Evolutionary conservation across 1,140 invertebrate species (phyloP).

Genomic region (Listronotus bonariensis): DNA sequence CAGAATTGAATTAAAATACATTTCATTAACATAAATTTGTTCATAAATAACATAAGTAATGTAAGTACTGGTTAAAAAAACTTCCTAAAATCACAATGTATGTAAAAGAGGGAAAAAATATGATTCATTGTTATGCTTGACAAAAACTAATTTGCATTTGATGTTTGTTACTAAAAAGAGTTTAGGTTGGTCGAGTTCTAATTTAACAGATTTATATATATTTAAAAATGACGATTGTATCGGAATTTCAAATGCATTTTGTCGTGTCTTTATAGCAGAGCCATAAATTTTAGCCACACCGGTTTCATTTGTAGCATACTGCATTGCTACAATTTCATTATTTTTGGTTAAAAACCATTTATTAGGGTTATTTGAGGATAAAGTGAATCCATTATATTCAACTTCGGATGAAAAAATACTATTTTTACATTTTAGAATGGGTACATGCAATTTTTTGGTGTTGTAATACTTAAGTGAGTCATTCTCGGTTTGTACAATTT

Average conservation of each 20-base stretch:
- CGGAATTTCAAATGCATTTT: conserved; percentile 1
- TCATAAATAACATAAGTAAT: no score
- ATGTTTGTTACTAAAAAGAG: conserved; percentile 4
- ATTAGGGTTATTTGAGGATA: background rate
- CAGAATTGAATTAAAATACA: no score
- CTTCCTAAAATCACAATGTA: no score
- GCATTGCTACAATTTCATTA: conserved; percentile 1
- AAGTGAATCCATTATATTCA: background rate
- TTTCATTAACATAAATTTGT: no score
- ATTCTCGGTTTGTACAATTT: conserved; percentile 7
- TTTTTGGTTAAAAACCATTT: conserved; percentile 19
- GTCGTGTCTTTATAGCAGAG: background rate
- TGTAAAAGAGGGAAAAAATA: background rate
- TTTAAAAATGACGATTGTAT: conserved; percentile 7
- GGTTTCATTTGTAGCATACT: background rate
- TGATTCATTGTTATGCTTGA: background rate
- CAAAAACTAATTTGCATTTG: conserved; percentile 10
- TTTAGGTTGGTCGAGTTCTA: background rate
- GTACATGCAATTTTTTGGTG: background rate
- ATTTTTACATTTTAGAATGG: conserved; percentile 1
- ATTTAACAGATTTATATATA: conserved; percentile 11
- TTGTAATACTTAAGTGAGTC: conserved; percentile 11
- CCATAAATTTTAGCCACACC: conserved; percentile 4
- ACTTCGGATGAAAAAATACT: background rate
- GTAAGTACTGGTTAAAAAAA: no score